A percentile compares a stretch with the other conserved stretches of the same genome.
These are phyloP conservation scores for Euplexia lucipara DNA, from an alignment of 2,888 invertebrate species.

Conservation along the genomic window DNA sequence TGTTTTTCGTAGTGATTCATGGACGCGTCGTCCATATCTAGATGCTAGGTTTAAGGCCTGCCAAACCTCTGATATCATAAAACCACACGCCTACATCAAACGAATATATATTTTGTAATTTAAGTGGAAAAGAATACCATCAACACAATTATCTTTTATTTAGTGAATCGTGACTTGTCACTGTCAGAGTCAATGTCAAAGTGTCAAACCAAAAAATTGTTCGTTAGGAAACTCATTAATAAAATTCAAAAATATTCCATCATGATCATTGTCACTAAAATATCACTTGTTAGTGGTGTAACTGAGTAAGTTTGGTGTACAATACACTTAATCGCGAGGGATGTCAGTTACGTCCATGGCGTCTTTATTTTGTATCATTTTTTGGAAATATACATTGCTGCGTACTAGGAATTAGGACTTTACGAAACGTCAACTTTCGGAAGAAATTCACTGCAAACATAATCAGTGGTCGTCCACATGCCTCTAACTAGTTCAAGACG, in stretches of 20 bases:
- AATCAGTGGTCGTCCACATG: no score
- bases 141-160: conserved; percentile 42
- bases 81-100: conserved; percentile 46
- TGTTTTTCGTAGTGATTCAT: conserved; percentile 96
- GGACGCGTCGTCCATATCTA: conserved; percentile 80
- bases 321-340: no score
- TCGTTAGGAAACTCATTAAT: conserved; percentile 22
- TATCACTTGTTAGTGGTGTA: no score
- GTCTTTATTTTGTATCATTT: no score
- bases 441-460: no score
- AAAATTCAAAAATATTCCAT: not conserved
- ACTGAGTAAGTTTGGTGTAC: no score
- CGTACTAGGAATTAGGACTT: no score
- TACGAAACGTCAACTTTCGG: no score
- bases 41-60: conserved; percentile 28
- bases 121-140: conserved; percentile 19
- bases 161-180: conserved; percentile 52
- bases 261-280: no score
- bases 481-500: no score
- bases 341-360: no score
- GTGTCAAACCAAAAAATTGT: conserved; percentile 8
- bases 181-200: conserved; percentile 42
- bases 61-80: conserved; percentile 19
- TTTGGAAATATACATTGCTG: no score
- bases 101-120: conserved; percentile 28